Evolutionary conservation across 2,797 vertebrate genomes (phyloP), one percentile per base, ranked within the genome.

Genomic region (Sebastiscus albofasciatus): DNA sequence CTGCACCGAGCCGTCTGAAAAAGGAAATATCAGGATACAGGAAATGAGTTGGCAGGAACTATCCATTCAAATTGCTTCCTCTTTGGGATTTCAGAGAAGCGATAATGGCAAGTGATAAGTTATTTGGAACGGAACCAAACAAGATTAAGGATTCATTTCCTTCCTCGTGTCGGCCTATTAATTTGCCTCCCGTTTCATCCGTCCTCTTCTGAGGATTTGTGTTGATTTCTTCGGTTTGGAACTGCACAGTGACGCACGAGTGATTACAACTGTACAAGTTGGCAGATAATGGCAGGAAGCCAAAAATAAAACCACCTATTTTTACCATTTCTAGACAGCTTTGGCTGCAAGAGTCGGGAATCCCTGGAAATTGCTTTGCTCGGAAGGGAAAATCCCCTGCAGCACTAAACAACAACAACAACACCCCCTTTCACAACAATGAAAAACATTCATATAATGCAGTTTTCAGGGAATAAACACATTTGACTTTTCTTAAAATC

Each of bases 31-130:
- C 91, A 79, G 84, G 90, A 92, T 91, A 93, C 95, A 95, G 96
- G 95, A 96, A 96, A 95, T 95, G 93, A 94, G 84, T 87, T 83
- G 77, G 90, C 91, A 95, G 93, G 94, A 94, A 94, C 91, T 84
- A 94, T 95, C 90, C 90, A 90, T 95, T 96, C 92, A 94, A 94
- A 95, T 94, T 83, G 82, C 94, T 94, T 96, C 94, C 94, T 94
- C 85, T 92, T 84, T 87, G 80, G 85, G 87, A 90, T 89, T 92
- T 92, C 85, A 84, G 89, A 91, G 92, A 87, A 83, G 80, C 59
- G 90, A 95, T 95, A 92, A 93, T 83, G 78, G 88, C 67, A 78
- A 85, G 89, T 85, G 94, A 94, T 95, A 94, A 93, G 87, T 91
- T 93, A 78, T 90, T 88, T 93, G 87, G 92, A 93, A 88, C 75